Evolutionary conservation across 2,888 invertebrate species (phyloP).

Genomic region (Phania funesta): DNA sequence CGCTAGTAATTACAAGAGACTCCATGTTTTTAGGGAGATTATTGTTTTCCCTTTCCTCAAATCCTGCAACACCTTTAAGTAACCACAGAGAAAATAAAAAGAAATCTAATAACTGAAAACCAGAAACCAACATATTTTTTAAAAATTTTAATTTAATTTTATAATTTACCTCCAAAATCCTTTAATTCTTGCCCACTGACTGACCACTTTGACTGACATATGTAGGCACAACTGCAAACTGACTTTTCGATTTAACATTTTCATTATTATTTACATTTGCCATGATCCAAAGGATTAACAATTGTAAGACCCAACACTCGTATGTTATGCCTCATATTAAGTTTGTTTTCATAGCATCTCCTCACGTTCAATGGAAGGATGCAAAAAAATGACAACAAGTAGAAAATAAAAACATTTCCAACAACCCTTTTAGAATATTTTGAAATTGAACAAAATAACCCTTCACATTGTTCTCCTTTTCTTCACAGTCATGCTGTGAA

Average conservation of each 20-base stretch:
- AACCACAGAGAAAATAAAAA: no score
- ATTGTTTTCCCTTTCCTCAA: no score
- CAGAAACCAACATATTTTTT: no score
- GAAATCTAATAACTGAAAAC: no score
- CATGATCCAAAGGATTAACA: constrained; percentile 63
- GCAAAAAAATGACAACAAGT: neutral
- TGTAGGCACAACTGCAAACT: constrained; percentile 27
- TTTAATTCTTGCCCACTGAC: constrained; percentile 2
- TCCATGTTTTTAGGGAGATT: no score
- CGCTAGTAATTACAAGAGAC: no score
- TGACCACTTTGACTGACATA: constrained; percentile 35
- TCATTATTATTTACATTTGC: constrained; percentile 61
- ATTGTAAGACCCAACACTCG: constrained; percentile 38
- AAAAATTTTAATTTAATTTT: constrained; percentile 36
- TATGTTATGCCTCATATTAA: constrained; percentile 1
- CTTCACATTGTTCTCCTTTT: neutral
- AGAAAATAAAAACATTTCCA: constrained; percentile 20
- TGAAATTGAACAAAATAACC: constrained; percentile 26
- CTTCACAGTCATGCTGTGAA: constrained; percentile 62
- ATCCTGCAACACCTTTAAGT: no score
- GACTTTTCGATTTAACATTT: constrained; percentile 46
- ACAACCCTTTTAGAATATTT: constrained; percentile 54
- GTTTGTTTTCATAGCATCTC: constrained; percentile 19
- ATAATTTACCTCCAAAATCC: neutral
- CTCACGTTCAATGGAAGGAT: neutral